Evolutionary conservation across 2,113 vertebrate genomes (phyloP).

Genomic region (Shinisaurus crocodilurus): DNA sequence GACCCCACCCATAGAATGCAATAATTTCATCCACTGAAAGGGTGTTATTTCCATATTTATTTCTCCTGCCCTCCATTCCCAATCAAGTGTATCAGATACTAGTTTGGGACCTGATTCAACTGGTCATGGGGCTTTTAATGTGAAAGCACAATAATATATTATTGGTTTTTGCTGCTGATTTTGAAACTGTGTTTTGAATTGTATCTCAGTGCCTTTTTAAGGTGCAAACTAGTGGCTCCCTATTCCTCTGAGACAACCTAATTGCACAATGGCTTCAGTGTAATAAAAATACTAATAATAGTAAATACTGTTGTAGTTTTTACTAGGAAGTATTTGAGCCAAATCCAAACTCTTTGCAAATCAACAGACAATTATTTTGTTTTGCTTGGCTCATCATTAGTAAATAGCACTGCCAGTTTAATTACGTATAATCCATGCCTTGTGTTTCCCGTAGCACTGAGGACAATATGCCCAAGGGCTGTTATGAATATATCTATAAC

Average conservation of each 20-base stretch:
- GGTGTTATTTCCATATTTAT: background rate
- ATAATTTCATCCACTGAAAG: no score
- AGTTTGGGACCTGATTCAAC: background rate
- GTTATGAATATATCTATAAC: conserved; percentile 28
- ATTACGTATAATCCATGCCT: conserved; percentile 56
- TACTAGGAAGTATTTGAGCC: conserved; percentile 43
- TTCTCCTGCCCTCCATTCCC: background rate
- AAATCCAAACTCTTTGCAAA: conserved; percentile 61
- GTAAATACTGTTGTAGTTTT: conserved; percentile 55
- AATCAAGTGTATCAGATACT: background rate
- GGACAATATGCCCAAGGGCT: conserved; percentile 11
- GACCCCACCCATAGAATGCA: background rate
- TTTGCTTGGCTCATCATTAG: conserved; percentile 53
- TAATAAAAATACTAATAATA: conserved; percentile 48
- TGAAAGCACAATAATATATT: background rate
- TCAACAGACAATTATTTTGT: conserved; percentile 64
- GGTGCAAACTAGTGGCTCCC: background rate
- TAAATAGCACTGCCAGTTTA: conserved; percentile 52
- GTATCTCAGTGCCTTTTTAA: background rate
- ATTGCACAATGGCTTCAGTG: background rate
- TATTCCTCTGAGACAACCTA: background rate
- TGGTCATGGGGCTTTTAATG: background rate
- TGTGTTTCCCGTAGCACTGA: conserved; percentile 27
- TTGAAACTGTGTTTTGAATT: background rate
- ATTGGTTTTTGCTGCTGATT: background rate